Percentiles rank a stretch among this genome's conserved stretches.
These are phyloP conservation scores for Pangasius mekongensis DNA, from an alignment of 2,797 vertebrate genomes.

Conservation along the genomic window DNA sequence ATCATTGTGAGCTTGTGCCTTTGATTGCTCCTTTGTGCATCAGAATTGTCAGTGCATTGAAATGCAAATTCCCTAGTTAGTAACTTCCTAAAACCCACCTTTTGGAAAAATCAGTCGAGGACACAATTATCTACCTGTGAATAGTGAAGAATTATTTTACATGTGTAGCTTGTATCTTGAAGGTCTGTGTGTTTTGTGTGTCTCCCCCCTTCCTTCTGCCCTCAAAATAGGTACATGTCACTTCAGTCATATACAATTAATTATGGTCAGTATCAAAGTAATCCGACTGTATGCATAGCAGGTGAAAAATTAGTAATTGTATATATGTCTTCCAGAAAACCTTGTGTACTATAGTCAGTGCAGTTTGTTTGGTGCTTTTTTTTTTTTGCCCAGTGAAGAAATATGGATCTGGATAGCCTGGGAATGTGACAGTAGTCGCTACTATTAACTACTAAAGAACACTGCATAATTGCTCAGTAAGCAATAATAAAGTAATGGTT, in stretches of 20 bases:
- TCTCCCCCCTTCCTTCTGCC: neutral
- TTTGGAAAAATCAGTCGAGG: slow-evolving; percentile 42
- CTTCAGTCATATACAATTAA: neutral
- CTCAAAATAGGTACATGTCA: neutral
- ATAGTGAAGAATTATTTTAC: slow-evolving; percentile 28
- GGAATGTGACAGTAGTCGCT: neutral
- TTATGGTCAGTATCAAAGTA: neutral
- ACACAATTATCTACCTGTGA: slow-evolving; percentile 51
- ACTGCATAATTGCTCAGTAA: neutral
- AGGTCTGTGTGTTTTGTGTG: neutral
- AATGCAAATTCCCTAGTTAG: slow-evolving; percentile 78
- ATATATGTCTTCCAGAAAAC: neutral
- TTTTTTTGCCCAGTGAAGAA: neutral
- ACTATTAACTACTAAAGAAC: neutral
- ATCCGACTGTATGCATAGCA: neutral
- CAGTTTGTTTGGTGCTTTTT: neutral
- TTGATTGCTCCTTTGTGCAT: slow-evolving; percentile 79
- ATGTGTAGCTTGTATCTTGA: slow-evolving; percentile 14
- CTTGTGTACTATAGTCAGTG: neutral
- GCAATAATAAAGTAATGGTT: neutral
- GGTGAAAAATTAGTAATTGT: no score
- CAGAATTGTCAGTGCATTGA: slow-evolving; percentile 80
- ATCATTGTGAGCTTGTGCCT: slow-evolving; percentile 68
- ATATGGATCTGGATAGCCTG: neutral
- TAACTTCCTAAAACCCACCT: slow-evolving; percentile 54